These are phyloP conservation scores for Drosophila watanabei DNA, from an alignment of 1,140 invertebrate genomes.

Conservation along the genomic window DNA sequence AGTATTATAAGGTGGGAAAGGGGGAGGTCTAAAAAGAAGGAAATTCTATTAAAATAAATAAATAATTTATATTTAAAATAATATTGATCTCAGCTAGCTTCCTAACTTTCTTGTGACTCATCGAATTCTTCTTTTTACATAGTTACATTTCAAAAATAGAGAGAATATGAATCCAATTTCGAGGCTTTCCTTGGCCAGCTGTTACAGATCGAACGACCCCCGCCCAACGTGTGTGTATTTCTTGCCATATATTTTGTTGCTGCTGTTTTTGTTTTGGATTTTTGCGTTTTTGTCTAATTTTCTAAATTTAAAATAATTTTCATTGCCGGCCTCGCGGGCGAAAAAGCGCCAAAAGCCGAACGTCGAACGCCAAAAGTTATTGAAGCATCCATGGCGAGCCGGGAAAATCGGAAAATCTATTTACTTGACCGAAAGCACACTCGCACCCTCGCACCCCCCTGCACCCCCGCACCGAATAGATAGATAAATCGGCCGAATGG, in stretches of 20 bases:
- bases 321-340: constrained; percentile 74
- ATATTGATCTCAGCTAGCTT: neutral
- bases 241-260: constrained; percentile 56
- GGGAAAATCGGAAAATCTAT: constrained; percentile 62
- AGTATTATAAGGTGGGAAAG: constrained; percentile 21
- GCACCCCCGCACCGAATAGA: neutral
- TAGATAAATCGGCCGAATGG: constrained; percentile 22
- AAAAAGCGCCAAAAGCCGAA: constrained; percentile 52
- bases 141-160: constrained; percentile 3
- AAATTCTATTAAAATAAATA: neutral
- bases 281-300: constrained; percentile 71
- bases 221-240: constrained; percentile 51
- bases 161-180: neutral
- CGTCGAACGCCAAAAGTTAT: constrained; percentile 46
- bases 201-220: constrained; percentile 53
- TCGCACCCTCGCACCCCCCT: no score
- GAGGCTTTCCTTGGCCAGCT: constrained; percentile 27
- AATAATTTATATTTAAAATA: no score
- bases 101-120: constrained; percentile 2
- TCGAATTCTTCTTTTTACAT: neutral
- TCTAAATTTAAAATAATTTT: constrained; percentile 80
- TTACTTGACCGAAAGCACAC: constrained; percentile 52
- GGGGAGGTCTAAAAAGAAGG: constrained; percentile 5
- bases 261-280: constrained; percentile 58
- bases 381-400: constrained; percentile 46